Evolutionary conservation across 2,797 vertebrate genomes (phyloP).

Genomic region (Brachyalestes nurse): DNA sequence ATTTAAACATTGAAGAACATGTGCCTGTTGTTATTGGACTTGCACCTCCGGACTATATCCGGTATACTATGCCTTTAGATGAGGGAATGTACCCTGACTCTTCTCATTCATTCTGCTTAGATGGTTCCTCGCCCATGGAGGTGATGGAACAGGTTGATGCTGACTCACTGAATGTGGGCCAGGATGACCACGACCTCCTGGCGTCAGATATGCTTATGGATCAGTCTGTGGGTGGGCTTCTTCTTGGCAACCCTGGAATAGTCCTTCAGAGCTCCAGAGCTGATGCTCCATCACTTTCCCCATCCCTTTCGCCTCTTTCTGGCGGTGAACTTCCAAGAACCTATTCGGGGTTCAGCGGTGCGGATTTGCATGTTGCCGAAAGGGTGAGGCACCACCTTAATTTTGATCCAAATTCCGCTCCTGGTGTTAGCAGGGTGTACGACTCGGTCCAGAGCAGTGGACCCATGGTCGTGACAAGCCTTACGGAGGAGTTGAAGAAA

Average conservation of each 20-base stretch:
- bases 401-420: slow-evolving; percentile 94
- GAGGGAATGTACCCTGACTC: slow-evolving; percentile 96
- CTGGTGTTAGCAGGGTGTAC: slow-evolving; percentile 93
- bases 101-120: slow-evolving; percentile 89
- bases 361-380: slow-evolving; percentile 88
- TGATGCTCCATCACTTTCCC: slow-evolving; percentile 88
- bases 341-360: slow-evolving; percentile 84
- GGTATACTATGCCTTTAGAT: slow-evolving; percentile 99
- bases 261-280: slow-evolving; percentile 88
- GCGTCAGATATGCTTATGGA: slow-evolving; percentile 91
- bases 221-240: slow-evolving; percentile 85
- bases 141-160: slow-evolving; percentile 85
- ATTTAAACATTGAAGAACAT: slow-evolving; percentile 91
- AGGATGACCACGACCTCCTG: slow-evolving; percentile 84
- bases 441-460: slow-evolving; percentile 95
- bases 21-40: slow-evolving; percentile 97
- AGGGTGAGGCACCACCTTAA: slow-evolving; percentile 94
- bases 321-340: slow-evolving; percentile 88
- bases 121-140: slow-evolving; percentile 94
- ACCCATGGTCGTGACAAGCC: slow-evolving; percentile 94
- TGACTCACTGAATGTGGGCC: slow-evolving; percentile 81
- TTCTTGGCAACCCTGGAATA: slow-evolving; percentile 86
- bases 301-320: slow-evolving; percentile 90
- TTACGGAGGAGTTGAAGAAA: slow-evolving; percentile 97
- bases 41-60: slow-evolving; percentile 97